Conservation (phyloP, 2,113 vertebrate species). For the Otus sunia region DNA sequence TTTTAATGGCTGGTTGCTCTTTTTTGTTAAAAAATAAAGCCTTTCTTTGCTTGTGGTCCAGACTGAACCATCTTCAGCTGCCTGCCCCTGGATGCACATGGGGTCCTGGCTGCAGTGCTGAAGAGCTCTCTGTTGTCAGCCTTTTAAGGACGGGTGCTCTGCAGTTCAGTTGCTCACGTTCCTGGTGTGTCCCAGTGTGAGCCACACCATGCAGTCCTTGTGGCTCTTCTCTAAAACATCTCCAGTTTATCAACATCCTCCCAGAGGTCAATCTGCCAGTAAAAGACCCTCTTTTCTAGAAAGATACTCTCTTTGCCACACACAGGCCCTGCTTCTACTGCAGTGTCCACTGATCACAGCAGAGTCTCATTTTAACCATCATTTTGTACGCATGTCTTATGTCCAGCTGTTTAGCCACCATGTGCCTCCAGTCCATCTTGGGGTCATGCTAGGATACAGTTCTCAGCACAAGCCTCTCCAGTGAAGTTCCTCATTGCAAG, state of each 20-base stretch:
- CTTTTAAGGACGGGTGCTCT: neutral
- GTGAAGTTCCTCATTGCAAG: neutral
- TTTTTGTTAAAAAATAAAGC: neutral
- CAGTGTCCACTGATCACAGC: neutral
- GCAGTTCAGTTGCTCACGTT: neutral
- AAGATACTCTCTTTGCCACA: neutral
- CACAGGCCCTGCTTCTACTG: neutral
- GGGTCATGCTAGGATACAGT: neutral
- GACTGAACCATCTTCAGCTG: neutral
- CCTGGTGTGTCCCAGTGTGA: neutral
- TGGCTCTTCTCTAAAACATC: neutral
- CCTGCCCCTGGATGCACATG: neutral
- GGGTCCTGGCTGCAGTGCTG: neutral
- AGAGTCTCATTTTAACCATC: neutral
- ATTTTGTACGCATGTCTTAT: neutral
- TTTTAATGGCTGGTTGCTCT: neutral
- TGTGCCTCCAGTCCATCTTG: neutral
- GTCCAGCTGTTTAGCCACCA: neutral
- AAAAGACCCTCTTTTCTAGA: neutral
- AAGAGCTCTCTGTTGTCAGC: neutral
- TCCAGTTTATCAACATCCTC: neutral
- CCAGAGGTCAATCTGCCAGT: neutral
- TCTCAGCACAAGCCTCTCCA: neutral
- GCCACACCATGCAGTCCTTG: neutral
- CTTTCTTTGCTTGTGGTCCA: neutral